Evolutionary conservation across 2,888 invertebrate species (phyloP).

Genomic region (Sarcophaga carnaria): DNA sequence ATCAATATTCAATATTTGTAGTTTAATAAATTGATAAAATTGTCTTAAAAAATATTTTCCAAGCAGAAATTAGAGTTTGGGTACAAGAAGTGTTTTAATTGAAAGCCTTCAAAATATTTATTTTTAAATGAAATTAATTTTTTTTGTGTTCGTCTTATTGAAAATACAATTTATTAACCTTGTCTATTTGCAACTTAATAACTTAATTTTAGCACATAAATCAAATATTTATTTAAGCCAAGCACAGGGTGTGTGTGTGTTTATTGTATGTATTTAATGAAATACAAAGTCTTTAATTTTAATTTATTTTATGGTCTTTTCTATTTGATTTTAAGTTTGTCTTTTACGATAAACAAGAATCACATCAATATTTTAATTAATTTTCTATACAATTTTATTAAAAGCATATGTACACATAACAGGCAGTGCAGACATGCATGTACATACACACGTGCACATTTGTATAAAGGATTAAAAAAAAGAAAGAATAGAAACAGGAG

Average conservation of each 20-base stretch:
- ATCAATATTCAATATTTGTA: too few species aligned
- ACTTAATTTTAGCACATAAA: neutral
- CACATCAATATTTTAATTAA: conserved; percentile 69
- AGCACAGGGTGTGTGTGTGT: neutral
- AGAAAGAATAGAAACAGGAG: neutral
- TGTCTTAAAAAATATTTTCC: too few species aligned
- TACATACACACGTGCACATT: neutral
- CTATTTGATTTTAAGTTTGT: conserved; percentile 43
- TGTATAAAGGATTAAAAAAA: neutral
- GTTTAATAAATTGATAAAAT: too few species aligned
- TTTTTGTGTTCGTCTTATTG: too few species aligned
- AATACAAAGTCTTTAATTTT: conserved; percentile 20
- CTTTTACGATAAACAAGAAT: conserved; percentile 58
- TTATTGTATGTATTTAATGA: neutral
- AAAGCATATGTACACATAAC: conserved; percentile 9
- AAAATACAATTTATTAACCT: neutral
- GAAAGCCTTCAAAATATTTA: too few species aligned
- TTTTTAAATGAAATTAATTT: too few species aligned
- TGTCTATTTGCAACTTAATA: neutral
- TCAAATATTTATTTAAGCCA: neutral
- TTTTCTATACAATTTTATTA: conserved; percentile 63
- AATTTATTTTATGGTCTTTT: conserved; percentile 42
- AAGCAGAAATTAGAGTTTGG: too few species aligned
- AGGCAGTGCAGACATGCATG: too few species aligned
- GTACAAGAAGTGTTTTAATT: too few species aligned